phyloP scores from a whole-genome alignment of 1,140 invertebrate species.

The Carposina sasakii region DNA sequence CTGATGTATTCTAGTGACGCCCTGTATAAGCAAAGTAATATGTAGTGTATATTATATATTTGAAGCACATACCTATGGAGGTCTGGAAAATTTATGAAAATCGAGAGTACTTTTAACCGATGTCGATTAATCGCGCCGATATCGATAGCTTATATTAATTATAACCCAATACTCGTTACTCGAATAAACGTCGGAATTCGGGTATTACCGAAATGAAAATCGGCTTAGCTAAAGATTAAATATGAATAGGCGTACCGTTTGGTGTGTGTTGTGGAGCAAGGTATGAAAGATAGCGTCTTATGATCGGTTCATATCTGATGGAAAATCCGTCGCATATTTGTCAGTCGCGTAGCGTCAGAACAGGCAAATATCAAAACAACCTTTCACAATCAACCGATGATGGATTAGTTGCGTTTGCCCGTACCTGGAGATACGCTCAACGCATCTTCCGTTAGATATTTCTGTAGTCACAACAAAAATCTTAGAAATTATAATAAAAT shows the following conservation, averaged over 20 bases:
- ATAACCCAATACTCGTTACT: conserved; percentile 16
- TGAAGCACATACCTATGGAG: no score
- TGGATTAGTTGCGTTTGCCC: not conserved
- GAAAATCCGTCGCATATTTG: no score
- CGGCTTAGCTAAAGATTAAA: conserved; percentile 40
- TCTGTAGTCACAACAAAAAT: not conserved
- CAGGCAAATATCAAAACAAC: not conserved
- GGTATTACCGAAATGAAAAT: conserved; percentile 45
- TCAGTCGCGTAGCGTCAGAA: not conserved
- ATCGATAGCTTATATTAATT: no score
- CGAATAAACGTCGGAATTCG: conserved; percentile 30
- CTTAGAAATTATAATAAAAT: no score
- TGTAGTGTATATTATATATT: no score
- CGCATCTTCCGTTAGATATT: not conserved
- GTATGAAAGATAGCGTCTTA: conserved; percentile 15
- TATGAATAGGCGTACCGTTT: conserved; percentile 29
- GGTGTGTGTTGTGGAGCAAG: conserved; percentile 12
- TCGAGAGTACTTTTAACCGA: no score
- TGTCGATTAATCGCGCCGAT: no score
- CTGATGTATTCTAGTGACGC: no score
- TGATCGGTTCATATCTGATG: no score
- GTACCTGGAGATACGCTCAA: not conserved
- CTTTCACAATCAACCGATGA: not conserved
- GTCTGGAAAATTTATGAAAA: no score
- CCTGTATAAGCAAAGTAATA: no score